These are phyloP conservation scores for Dipodomys merriami DNA, from an alignment of 2,113 vertebrate genomes.

Conservation along the genomic window DNA sequence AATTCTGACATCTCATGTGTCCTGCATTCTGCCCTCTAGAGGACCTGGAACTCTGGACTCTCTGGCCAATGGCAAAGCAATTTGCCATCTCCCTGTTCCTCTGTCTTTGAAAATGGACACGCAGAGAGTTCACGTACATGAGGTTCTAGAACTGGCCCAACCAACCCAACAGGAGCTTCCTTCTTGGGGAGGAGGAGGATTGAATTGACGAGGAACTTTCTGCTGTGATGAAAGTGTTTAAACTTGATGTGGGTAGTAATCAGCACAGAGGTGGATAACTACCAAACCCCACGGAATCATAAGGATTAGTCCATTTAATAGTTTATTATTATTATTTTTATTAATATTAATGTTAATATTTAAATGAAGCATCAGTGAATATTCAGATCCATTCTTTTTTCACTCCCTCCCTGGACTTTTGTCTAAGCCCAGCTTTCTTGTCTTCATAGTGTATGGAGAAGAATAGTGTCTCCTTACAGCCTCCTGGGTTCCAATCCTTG, in stretches of 20 bases:
- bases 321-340: no score
- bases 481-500: not conserved
- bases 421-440: not conserved
- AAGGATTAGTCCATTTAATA: not conserved
- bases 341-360: not conserved
- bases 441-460: accelerated
- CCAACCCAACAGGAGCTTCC: not conserved
- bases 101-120: not conserved
- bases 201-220: not conserved
- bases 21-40: not conserved
- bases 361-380: not conserved
- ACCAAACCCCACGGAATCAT: not conserved
- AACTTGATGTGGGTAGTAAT: not conserved
- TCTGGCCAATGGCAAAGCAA: not conserved
- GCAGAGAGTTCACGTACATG: accelerated
- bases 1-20: not conserved
- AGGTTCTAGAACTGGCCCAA: not conserved
- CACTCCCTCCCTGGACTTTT: no score
- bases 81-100: not conserved
- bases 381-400: not conserved
- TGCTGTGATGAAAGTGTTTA: not conserved
- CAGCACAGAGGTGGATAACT: not conserved
- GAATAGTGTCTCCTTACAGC: not conserved
- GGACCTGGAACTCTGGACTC: not conserved
- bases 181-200: not conserved